Evolutionary conservation across 2,888 invertebrate species (phyloP).

Genomic region (Meta bourneti): DNA sequence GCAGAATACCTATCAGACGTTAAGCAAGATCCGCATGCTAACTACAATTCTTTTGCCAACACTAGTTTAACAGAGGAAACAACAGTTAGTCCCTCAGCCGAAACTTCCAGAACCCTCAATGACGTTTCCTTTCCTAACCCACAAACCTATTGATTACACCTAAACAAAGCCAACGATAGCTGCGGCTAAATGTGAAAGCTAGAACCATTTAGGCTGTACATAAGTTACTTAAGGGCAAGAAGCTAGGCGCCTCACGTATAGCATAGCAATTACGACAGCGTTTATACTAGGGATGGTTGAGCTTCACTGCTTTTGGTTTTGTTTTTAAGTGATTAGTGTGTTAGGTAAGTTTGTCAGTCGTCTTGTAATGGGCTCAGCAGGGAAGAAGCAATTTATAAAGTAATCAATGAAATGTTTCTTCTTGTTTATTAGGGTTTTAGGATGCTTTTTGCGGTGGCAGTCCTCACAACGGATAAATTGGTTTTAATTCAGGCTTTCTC

Average conservation of each 20-base stretch:
- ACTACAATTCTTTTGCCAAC: constrained; percentile 65
- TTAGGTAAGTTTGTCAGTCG: constrained; percentile 76
- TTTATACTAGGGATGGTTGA: constrained; percentile 74
- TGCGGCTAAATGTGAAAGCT: constrained; percentile 72
- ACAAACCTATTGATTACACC: constrained; percentile 74
- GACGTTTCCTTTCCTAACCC: constrained; percentile 67
- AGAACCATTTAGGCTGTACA: constrained; percentile 74
- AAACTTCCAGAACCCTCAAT: constrained; percentile 66
- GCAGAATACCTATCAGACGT: constrained; percentile 53
- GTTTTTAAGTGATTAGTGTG: constrained; percentile 76
- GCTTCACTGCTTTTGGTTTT: constrained; percentile 71
- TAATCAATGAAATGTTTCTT: constrained; percentile 74
- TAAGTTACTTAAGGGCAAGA: constrained; percentile 74
- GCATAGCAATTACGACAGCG: constrained; percentile 73
- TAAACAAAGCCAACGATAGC: constrained; percentile 74
- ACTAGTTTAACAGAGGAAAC: constrained; percentile 72
- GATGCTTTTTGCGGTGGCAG: constrained; percentile 53
- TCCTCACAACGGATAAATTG: constrained; percentile 54
- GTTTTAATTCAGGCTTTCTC: constrained; percentile 40
- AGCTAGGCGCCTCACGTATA: constrained; percentile 74
- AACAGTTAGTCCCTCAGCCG: constrained; percentile 69
- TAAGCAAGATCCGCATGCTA: constrained; percentile 57
- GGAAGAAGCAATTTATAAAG: constrained; percentile 75
- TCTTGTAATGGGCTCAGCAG: constrained; percentile 74
- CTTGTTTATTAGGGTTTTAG: constrained; percentile 70